These are phyloP conservation scores for Sinocyclocheilus anshuiensis DNA, from an alignment of 2,113 vertebrate genomes.

Conservation along the genomic window DNA sequence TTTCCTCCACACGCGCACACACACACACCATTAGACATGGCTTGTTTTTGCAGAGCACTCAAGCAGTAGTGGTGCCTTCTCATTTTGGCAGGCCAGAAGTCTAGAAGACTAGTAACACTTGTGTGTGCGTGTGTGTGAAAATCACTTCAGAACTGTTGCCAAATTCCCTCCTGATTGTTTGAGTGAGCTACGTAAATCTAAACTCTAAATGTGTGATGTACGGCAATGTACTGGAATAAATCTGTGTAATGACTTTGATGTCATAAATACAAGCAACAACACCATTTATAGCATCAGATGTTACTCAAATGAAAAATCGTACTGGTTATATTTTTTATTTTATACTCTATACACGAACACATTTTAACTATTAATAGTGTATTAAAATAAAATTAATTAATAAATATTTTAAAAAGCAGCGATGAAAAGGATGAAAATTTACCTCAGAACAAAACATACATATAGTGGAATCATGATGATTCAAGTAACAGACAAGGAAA, in stretches of 20 bases:
- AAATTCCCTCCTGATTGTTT: conserved; percentile 5
- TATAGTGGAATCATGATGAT: too few relatives aligned
- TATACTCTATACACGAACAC: too few relatives aligned
- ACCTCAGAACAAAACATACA: too few relatives aligned
- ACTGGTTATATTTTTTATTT: neutral
- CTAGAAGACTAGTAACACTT: conserved; percentile 24
- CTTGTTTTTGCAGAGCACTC: conserved; percentile 19
- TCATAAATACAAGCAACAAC: neutral
- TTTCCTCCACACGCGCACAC: neutral
- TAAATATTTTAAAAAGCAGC: too few relatives aligned
- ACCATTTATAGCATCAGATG: neutral
- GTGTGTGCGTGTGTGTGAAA: neutral
- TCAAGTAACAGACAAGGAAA: too few relatives aligned
- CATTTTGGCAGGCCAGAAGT: conserved; percentile 21
- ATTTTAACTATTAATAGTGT: too few relatives aligned
- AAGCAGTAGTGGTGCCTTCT: neutral
- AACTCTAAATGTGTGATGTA: neutral
- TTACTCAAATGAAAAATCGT: neutral
- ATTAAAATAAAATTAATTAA: too few relatives aligned
- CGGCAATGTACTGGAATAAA: neutral
- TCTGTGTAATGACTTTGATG: neutral
- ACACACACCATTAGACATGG: neutral
- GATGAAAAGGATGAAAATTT: too few relatives aligned
- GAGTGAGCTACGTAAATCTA: neutral
- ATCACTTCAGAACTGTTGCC: neutral